Percentiles rank a stretch among this genome's conserved stretches.
Conservation (phyloP, 2,113 vertebrate genomes). For the Meles meles region DNA sequence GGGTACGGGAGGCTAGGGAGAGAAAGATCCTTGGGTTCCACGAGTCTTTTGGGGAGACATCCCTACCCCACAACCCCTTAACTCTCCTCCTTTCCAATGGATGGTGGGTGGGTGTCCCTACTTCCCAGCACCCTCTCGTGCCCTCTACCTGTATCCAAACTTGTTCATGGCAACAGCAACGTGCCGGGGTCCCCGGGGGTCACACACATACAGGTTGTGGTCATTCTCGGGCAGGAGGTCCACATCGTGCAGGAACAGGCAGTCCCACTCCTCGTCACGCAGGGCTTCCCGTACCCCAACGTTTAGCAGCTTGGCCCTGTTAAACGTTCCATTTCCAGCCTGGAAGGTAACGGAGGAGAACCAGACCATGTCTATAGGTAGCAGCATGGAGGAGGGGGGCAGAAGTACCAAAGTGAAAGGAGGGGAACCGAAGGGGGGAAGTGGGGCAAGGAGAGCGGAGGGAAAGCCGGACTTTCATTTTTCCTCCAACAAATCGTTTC, state of each 20-base stretch:
- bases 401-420: neutral
- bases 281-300: slow-evolving; percentile 95
- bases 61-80: neutral
- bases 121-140: neutral
- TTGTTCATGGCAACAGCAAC: slow-evolving; percentile 97
- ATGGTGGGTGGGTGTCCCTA: too few relatives aligned
- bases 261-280: slow-evolving; percentile 95
- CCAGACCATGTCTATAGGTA: neutral
- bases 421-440: neutral
- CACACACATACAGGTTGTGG: slow-evolving; percentile 95
- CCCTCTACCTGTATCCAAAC: slow-evolving; percentile 91
- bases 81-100: neutral
- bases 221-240: slow-evolving; percentile 97
- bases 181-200: slow-evolving; percentile 91
- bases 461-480: neutral
- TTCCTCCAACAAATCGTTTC: neutral
- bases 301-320: slow-evolving; percentile 95
- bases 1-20: slow-evolving; percentile 90
- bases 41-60: neutral
- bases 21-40: slow-evolving; percentile 2
- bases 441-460: neutral
- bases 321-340: slow-evolving; percentile 93
- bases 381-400: neutral
- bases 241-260: slow-evolving; percentile 94
- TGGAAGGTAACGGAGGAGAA: slow-evolving; percentile 13